Evolutionary conservation across 2,113 vertebrate species (phyloP), one percentile per base, ranked within the genome.

Genomic region (Uria lomvia): DNA sequence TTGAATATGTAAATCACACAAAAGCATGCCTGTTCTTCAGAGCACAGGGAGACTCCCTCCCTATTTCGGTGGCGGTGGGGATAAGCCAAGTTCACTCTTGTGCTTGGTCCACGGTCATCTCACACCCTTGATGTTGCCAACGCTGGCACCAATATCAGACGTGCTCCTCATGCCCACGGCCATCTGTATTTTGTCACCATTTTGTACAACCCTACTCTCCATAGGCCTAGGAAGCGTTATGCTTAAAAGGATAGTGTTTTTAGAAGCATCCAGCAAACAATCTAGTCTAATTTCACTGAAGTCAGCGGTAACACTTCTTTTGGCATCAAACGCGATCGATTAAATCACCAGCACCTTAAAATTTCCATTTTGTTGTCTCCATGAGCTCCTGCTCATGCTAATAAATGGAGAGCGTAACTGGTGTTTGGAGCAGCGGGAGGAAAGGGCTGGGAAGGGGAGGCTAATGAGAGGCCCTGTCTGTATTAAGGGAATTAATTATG

Each of bases 401-500:
- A 85, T 87, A 90, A 85, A 66, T 38, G 81, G 68, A 42, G 59
- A 87, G 26, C 7, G 59, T 52, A 86, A 90, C 77, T 77, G 87
- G 87, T 80, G 91, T 66, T 86, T 63, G 89, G 90, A 96, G 87
- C 77, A 94, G 94, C 80, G 58, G 93, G 87, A 91, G 71, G 59
- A 43, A 91, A 86, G 42, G 67, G 42, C 58, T 0, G 1, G 73
- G 66, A 65, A 29, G 74, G 36, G 53, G 50, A 97, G 66, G 56
- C 49, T 96, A 89, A 93, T 87, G 80, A 96, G 76, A 85, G 62
- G 19, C 78, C 42, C 70, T 85, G 91, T 45, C 56, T 76, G 32
- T 32, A 52, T 66, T 40, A 86, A 92, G 74, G 75, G 73, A 96
- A 90, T 96, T 79, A 95, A 96, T 97, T 92, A 77, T 67, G 74